Base-by-base conservation (phyloP, 2,113 vertebrate species). In the Sylvia atricapilla region DNA sequence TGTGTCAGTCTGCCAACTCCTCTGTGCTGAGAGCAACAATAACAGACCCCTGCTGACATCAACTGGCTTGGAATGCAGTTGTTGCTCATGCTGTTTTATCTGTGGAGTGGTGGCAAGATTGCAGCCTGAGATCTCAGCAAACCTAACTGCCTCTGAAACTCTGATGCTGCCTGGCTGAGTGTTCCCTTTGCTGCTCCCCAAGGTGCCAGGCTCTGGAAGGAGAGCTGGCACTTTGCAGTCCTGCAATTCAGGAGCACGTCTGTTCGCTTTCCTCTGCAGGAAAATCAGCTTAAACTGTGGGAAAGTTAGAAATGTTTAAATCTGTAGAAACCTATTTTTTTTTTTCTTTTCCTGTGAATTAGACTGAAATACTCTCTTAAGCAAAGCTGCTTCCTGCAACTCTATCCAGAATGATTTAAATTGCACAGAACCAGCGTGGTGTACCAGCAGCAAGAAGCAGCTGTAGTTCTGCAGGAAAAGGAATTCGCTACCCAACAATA, bases 11-110 rank as follows among this genome's bases (percentile, higher is more conserved):
- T 87, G 93, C 91, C 66, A 74, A 33, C 52, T 75, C 13, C 73
- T 87, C 76, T 78, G 56, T 72, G 73, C 84, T 72, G 73, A 95
- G 58, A 94, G 84, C 93, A 95, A 82, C 77, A 91, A 59, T 35
- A 94, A 90, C 88, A 94, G 94, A 63, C 89, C 84, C 87, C 86
- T 87, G 56, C 89, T 95, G 94, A 92, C 93, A 94, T 92, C 94
- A 84, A 30, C 77, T 68, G 91, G 24, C 94, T 82, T 94, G 93
- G 93, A 96, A 94, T 95, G 93, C 66, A 52, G 84, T 60, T 94
- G 77, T 60, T 94, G 69, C 64, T 87, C 60, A 52, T 49, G 47
- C 68, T 89, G 1, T 68, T 93, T 94, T 67, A 93, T 91, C 87
- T 89, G 77, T 64, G 56, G 83, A 89, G 76, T 11, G 52, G 60